phyloP scores from a whole-genome alignment of 2,797 vertebrate genomes.

The Anas bahamensis region DNA sequence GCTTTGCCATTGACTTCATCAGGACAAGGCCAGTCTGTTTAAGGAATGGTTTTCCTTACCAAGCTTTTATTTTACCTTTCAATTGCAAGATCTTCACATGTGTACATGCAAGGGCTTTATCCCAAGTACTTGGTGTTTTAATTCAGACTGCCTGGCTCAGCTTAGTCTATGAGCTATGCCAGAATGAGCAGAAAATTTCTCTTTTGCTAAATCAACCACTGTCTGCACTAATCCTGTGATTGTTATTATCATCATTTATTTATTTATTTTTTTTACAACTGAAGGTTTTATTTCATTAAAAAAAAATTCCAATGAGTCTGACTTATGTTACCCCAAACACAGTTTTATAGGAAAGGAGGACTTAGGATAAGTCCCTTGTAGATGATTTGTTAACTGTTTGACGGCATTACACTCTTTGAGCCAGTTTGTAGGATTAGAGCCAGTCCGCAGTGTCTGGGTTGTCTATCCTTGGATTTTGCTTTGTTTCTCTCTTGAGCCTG shows the following conservation, averaged over 20 bases:
- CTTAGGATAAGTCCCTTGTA: background rate
- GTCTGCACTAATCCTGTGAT: background rate
- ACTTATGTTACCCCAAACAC: background rate
- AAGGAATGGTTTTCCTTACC: background rate
- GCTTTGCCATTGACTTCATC: background rate
- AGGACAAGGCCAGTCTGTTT: rapidly evolving
- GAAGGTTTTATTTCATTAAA: background rate
- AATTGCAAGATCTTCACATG: background rate
- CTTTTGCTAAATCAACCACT: background rate
- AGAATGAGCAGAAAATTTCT: background rate
- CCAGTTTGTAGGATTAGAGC: background rate
- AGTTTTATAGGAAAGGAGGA: background rate
- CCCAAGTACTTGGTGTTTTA: background rate
- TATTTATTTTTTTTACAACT: background rate
- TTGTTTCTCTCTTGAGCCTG: background rate
- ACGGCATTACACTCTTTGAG: background rate
- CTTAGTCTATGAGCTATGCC: background rate
- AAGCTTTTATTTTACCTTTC: background rate
- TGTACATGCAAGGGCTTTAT: background rate
- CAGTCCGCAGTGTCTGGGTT: rapidly evolving
- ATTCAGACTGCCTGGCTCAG: background rate
- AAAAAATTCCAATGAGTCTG: background rate
- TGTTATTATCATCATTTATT: background rate
- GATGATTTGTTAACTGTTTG: background rate
- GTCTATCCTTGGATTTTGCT: background rate